Evolutionary conservation across 2,113 vertebrate species (phyloP).

Genomic region (Ceyx melanurus): DNA sequence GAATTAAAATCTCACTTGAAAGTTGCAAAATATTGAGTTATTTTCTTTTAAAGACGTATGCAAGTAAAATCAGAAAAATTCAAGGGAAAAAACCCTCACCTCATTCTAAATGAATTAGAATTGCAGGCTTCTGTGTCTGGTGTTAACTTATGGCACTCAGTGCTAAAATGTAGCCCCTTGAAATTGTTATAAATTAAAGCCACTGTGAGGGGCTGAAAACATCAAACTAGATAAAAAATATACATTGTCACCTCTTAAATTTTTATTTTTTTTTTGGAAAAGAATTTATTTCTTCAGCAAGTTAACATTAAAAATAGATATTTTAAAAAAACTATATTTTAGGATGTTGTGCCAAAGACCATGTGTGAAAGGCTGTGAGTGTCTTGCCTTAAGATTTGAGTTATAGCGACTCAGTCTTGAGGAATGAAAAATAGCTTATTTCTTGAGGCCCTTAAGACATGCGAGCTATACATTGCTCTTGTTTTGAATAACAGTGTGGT

Average conservation of each 20-base stretch:
- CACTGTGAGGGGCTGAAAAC: slow-evolving; percentile 15
- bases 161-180: slow-evolving; percentile 39
- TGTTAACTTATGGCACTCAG: background rate
- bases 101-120: slow-evolving; percentile 40
- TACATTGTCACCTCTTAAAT: slow-evolving; percentile 7
- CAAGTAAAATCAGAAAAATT: slow-evolving; percentile 12
- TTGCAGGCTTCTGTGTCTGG: slow-evolving; percentile 12
- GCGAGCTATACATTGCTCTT: background rate
- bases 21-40: background rate
- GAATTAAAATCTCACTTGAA: background rate
- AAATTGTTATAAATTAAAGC: slow-evolving; percentile 51
- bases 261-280: background rate
- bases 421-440: slow-evolving; percentile 26
- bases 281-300: slow-evolving; percentile 39
- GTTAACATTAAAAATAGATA: slow-evolving; percentile 56
- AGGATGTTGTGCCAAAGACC: slow-evolving; percentile 13
- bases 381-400: slow-evolving; percentile 38
- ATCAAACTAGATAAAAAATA: slow-evolving; percentile 37
- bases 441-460: background rate
- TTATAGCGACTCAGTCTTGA: slow-evolving; percentile 26
- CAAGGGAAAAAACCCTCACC: background rate
- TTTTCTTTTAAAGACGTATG: slow-evolving; percentile 16
- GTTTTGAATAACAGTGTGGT: slow-evolving; percentile 45
- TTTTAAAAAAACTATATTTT: slow-evolving; percentile 33
- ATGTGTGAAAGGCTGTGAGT: background rate